Conservation (phyloP, 2,113 vertebrate genomes). For the Symphodus melops region DNA sequence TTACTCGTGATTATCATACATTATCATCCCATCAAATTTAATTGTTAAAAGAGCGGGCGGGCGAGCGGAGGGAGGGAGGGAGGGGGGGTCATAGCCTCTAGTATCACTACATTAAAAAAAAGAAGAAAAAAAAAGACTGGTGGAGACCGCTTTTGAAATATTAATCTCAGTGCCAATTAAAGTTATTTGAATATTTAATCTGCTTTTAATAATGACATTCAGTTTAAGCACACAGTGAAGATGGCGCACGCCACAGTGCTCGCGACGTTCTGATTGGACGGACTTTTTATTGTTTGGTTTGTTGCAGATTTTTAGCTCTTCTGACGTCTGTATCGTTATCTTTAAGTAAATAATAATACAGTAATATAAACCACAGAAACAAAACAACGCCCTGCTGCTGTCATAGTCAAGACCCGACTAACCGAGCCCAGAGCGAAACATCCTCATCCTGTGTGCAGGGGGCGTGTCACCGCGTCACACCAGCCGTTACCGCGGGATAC, state of each 20-base stretch:
- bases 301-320: neutral
- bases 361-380: slow-evolving; percentile 21
- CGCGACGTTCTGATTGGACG: no score
- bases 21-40: slow-evolving; percentile 98
- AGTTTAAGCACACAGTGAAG: slow-evolving; percentile 29
- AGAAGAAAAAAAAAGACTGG: slow-evolving; percentile 70
- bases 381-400: neutral
- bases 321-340: neutral
- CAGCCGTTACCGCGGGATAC: no score
- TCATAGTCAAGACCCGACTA: no score
- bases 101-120: slow-evolving; percentile 73
- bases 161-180: slow-evolving; percentile 75
- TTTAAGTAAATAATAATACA: slow-evolving; percentile 9
- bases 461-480: no score
- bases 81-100: slow-evolving; percentile 84
- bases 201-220: slow-evolving; percentile 40
- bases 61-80: slow-evolving; percentile 59
- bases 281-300: no score
- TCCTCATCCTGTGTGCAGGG: no score
- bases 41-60: slow-evolving; percentile 86
- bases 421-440: no score
- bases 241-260: neutral
- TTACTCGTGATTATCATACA: slow-evolving; percentile 97
- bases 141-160: slow-evolving; percentile 75
- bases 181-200: slow-evolving; percentile 63